Evolutionary conservation across 2,113 vertebrate genomes (phyloP).

Genomic region (Lepus americanus): DNA sequence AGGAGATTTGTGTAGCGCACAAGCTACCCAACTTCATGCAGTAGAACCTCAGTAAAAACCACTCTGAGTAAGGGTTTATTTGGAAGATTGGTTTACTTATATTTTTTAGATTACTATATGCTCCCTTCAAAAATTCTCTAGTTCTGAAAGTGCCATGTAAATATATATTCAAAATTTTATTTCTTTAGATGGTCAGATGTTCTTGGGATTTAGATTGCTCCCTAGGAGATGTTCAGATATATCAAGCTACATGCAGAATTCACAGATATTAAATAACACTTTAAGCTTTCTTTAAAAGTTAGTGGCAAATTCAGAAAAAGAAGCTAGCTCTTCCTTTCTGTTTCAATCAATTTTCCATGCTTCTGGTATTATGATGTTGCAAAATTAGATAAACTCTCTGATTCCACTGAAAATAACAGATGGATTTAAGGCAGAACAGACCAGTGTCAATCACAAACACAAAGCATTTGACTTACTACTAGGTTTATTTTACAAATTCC

Average conservation of each 20-base stretch:
- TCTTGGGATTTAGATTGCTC: conserved; percentile 25
- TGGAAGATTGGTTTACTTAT: background rate
- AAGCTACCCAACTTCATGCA: background rate
- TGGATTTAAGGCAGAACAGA: conserved; percentile 33
- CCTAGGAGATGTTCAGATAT: background rate
- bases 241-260: conserved; percentile 29
- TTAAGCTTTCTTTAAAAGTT: background rate
- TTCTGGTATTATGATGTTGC: conserved; percentile 11
- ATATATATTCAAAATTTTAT: background rate
- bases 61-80: background rate
- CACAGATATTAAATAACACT: conserved; percentile 63
- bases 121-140: background rate
- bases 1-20: background rate
- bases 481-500: conserved; percentile 4
- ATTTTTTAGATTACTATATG: conserved; percentile 32
- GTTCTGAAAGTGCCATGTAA: conserved; percentile 34
- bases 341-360: conserved; percentile 23
- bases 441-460: conserved; percentile 17
- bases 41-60: background rate
- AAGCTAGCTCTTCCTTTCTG: conserved; percentile 53
- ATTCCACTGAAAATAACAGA: conserved; percentile 46
- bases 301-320: conserved; percentile 44
- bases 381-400: conserved; percentile 59
- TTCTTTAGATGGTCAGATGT: conserved; percentile 42
- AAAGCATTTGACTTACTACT: background rate